These are phyloP conservation scores for Halcyon smyrnensis DNA, from an alignment of 2,797 vertebrate species.

Conservation along the genomic window DNA sequence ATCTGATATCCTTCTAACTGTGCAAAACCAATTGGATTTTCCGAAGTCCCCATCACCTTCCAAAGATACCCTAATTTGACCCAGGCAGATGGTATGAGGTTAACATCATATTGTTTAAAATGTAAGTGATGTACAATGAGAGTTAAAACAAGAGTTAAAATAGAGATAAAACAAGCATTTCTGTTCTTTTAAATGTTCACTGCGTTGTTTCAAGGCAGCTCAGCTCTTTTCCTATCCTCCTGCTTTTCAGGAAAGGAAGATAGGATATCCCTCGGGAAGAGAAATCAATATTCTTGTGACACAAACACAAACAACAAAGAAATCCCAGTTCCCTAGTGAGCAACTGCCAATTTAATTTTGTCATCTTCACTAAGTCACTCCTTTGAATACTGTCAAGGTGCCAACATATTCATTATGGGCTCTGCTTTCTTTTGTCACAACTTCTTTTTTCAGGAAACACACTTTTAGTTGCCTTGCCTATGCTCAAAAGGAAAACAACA, in stretches of 20 bases:
- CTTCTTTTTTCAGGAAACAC: conserved; percentile 10
- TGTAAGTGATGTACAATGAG: background rate
- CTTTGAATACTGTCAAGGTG: background rate
- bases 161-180: background rate
- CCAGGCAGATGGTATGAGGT: background rate
- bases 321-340: conserved; percentile 1
- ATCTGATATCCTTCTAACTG: background rate
- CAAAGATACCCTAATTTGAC: background rate
- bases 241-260: conserved; percentile 48
- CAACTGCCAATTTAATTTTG: conserved; percentile 28
- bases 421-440: conserved; percentile 37
- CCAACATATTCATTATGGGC: conserved; percentile 1
- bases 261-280: conserved; percentile 22
- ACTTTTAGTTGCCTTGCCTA: background rate
- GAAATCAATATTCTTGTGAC: conserved; percentile 39
- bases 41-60: background rate
- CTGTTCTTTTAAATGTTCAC: background rate
- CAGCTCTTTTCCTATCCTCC: background rate
- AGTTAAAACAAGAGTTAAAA: background rate
- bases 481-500: background rate
- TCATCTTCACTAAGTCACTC: background rate
- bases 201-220: background rate
- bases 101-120: background rate
- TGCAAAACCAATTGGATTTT: background rate
- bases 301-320: conserved; percentile 42